phyloP scores from a whole-genome alignment of 2,888 invertebrate genomes.

The Drosophila antonietae region DNA sequence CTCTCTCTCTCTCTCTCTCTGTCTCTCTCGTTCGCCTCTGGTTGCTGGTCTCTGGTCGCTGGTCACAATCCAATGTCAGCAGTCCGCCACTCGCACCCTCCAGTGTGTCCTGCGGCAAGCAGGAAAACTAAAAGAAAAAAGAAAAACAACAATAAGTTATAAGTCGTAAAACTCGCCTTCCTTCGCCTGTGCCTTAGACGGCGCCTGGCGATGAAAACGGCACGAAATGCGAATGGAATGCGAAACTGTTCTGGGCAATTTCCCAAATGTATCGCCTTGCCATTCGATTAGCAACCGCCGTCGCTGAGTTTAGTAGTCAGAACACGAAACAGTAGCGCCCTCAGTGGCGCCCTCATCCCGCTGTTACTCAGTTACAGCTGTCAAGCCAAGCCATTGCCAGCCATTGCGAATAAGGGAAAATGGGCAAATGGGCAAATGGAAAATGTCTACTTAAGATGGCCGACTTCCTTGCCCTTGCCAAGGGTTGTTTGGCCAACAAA shows the following conservation, averaged over 20 bases:
- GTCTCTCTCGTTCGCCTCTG: neutral
- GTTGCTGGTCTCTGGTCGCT: constrained; percentile 12
- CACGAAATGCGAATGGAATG: constrained; percentile 65
- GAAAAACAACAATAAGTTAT: constrained; percentile 76
- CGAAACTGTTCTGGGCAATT: constrained; percentile 70
- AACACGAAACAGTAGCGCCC: constrained; percentile 60
- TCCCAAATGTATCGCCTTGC: constrained; percentile 70
- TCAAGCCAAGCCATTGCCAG: constrained; percentile 2
- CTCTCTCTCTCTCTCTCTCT: too few species aligned
- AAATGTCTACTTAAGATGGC: constrained; percentile 67
- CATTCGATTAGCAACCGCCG: constrained; percentile 65
- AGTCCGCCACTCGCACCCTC: constrained; percentile 50
- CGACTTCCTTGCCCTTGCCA: constrained; percentile 28
- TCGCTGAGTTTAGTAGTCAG: constrained; percentile 28
- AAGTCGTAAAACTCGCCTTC: constrained; percentile 64
- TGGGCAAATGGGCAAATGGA: constrained; percentile 28
- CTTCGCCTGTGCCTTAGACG: constrained; percentile 40
- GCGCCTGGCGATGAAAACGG: constrained; percentile 53
- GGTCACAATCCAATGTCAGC: constrained; percentile 12
- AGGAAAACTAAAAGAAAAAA: constrained; percentile 69
- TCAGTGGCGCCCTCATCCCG: constrained; percentile 5
- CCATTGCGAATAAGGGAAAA: constrained; percentile 26
- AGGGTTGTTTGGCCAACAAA: constrained; percentile 32
- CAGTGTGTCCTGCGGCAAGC: constrained; percentile 68
- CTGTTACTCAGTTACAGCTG: constrained; percentile 10